Evolutionary conservation across 2,113 vertebrate species (phyloP), one percentile per base, ranked within the genome.

Genomic region (Sapayoa aenigma): DNA sequence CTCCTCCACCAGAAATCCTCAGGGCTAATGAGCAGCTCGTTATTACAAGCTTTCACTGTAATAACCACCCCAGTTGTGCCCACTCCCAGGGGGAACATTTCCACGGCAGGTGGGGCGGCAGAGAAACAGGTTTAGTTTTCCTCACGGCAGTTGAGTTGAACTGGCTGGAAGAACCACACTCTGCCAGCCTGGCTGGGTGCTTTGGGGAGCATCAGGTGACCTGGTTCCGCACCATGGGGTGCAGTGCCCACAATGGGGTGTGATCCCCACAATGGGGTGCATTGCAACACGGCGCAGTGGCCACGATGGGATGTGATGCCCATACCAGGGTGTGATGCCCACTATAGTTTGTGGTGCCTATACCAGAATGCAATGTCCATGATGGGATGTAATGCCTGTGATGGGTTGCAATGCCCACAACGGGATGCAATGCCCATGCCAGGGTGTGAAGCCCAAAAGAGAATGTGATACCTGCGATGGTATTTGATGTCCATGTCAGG

Each of bases 71-170:
- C 21, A 10, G 56, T 58, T 75, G 37, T 84, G 81, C 91, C 91
- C 35, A 39, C 74, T 84, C 95, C 89, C 69, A 90, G 47, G 15
- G 90, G 89, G 49, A 74, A 89, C 1, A 0, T 74, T 90, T 85
- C 73, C 62, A 60, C 0, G 0, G 84, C 81, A 92, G 87, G 60
- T 87, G 60, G 53, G 35, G 53, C 0, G 4, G 37, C 1, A 1
- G 86, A 66, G 28, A 37, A 90, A 94, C 66, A 35, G 88, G 95
- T 93, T 96, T 78, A 3, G 7, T 63, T 96, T 78, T 80, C 69
- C 78, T 89, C 52, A 27, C 10, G 55, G 90, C 74, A 21, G 9
- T 50, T 59, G 22, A 55, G 17, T 44, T 58, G 39, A 89, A 60
- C 30, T 11, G 66, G 14, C 41, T 86, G 79, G 58, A 75, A 94